Evolutionary conservation across 1,140 invertebrate genomes (phyloP), one percentile per base, ranked within the genome.

Genomic region (Wasmannia auropunctata): DNA sequence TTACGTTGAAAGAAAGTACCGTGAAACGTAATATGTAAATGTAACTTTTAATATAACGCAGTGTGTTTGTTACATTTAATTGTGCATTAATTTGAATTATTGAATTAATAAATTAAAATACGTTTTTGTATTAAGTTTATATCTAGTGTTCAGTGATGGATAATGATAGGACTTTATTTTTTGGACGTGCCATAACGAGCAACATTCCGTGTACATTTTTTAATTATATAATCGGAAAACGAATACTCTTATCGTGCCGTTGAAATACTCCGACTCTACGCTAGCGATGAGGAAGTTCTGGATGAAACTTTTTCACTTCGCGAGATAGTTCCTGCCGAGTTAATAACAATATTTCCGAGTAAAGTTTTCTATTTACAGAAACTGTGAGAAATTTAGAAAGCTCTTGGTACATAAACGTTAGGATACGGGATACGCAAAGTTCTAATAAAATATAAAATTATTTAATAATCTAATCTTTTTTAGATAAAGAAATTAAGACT

Each of bases 301-400:
- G 34, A 69, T 25, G 22, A 85, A 86, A 86, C 77, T 86, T 83
- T 86, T 86, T 86, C 85, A 86, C 85, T 86, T 83, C 51, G 67
- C 79, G 79, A 86, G 85, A 83, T 86, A 86, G 85, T 86, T 86
- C 37, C 69, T 60, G 43, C 85, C 51, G 58, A 86, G 85, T 86
- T 86, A 86, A 86, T 80, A 86, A 86, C 79, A 86, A 86, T 80
- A 81, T 83, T 83, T 80, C 79, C 62, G 63, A 46, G 37, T 77
- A 69, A 86, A 86, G 85, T 86, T 86, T 86, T 86, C 85, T 81
- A 83, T 86, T 86, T 86, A 76, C 76, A 62, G 85, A 83, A 86
- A 86, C 31, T 62, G 63, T 67, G 67, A 86, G 54, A 69, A 72
- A 86, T 83, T 83, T 86, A 51, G 54, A 56, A 74, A 80, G 46